These are phyloP conservation scores for Drosophila ananassae DNA, from an alignment of 1,140 invertebrate species.

Conservation along the genomic window DNA sequence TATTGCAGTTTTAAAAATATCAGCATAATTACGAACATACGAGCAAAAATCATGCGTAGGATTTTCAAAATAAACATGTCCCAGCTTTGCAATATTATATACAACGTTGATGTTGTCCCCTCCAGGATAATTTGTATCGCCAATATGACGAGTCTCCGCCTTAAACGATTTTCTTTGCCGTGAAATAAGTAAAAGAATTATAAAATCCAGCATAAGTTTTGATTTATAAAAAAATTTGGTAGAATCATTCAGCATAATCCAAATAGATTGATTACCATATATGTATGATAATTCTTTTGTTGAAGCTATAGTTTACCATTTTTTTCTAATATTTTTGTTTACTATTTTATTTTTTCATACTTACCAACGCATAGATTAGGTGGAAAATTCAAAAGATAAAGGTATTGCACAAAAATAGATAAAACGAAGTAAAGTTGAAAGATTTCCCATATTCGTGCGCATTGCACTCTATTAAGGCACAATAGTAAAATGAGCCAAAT, in stretches of 20 bases:
- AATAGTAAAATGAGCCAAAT: conserved; percentile 93
- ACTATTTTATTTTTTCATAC: conserved; percentile 42
- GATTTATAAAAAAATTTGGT: conserved; percentile 60
- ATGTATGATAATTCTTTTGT: background rate
- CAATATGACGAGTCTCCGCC: conserved; percentile 88
- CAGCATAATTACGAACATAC: conserved; percentile 88
- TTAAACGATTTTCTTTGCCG: conserved; percentile 95
- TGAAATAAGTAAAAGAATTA: conserved; percentile 93
- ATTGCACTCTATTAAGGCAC: conserved; percentile 87
- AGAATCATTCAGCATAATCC: conserved; percentile 21
- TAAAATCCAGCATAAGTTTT: conserved; percentile 95
- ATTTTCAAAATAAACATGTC: conserved; percentile 87
- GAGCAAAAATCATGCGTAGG: conserved; percentile 90
- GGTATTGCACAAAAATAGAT: conserved; percentile 94
- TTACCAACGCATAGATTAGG: conserved; percentile 89
- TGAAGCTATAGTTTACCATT: background rate
- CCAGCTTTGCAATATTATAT: conserved; percentile 86
- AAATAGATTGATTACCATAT: background rate
- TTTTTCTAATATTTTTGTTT: background rate
- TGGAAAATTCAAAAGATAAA: conserved; percentile 94
- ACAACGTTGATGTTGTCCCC: conserved; percentile 88
- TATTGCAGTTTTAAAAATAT: conserved; percentile 92
- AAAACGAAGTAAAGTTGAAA: conserved; percentile 93
- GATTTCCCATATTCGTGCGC: conserved; percentile 92
- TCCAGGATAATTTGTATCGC: conserved; percentile 85